These are phyloP conservation scores for Muschampia plurimacula DNA, from an alignment of 2,888 invertebrate species.

Conservation along the genomic window DNA sequence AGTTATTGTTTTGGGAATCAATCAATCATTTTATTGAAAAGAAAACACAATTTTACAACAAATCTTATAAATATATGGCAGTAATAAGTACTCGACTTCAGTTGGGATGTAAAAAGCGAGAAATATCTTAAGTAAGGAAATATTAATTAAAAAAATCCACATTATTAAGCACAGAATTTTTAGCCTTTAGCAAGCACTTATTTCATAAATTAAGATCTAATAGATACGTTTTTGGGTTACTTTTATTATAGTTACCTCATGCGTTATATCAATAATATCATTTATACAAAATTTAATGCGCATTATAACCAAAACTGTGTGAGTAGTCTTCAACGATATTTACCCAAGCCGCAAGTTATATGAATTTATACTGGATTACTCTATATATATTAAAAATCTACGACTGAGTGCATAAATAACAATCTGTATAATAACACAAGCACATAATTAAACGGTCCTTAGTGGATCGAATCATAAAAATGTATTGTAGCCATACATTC, in stretches of 20 bases:
- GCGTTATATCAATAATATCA: not conserved
- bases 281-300: not conserved
- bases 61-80: too few species aligned
- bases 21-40: too few species aligned
- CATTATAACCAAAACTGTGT: not conserved
- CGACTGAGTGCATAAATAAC: not conserved
- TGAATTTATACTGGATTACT: too few species aligned
- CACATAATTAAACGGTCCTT: not conserved
- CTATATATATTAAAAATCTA: not conserved
- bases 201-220: not conserved
- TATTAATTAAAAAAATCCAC: too few species aligned
- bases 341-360: not conserved
- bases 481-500: not conserved
- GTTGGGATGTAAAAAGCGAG: too few species aligned
- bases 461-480: not conserved
- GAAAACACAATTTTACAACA: too few species aligned
- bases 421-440: slow-evolving; percentile 1
- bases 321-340: not conserved
- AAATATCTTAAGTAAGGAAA: too few species aligned
- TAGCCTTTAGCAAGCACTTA: too few species aligned
- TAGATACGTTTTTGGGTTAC: not conserved
- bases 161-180: too few species aligned
- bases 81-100: too few species aligned
- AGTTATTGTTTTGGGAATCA: too few species aligned
- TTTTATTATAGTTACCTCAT: not conserved